Conservation (phyloP, 2,888 invertebrate species). For the Drosophila melanosoma region DNA sequence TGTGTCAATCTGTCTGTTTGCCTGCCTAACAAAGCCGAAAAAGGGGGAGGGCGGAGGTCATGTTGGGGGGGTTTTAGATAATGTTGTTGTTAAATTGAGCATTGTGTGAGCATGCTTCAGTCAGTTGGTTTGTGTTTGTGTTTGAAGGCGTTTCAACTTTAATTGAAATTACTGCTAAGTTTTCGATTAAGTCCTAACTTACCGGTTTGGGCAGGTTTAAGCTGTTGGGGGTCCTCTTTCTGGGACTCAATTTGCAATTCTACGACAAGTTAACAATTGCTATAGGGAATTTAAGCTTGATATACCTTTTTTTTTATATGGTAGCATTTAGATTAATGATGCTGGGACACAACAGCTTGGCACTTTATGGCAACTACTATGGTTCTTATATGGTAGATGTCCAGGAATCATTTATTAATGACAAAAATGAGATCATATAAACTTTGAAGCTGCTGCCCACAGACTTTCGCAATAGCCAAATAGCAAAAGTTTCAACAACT, state of each 20-base stretch:
- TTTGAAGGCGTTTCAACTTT: conserved; percentile 65
- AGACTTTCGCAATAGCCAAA: conserved; percentile 49
- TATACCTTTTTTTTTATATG: conserved; percentile 11
- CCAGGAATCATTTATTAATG: conserved; percentile 65
- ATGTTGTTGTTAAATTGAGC: conserved; percentile 72
- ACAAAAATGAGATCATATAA: conserved; percentile 35
- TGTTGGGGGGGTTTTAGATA: conserved; percentile 55
- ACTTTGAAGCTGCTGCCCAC: conserved; percentile 36
- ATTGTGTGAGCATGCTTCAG: conserved; percentile 33
- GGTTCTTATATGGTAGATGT: conserved; percentile 3
- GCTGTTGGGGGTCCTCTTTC: background rate
- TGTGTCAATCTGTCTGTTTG: background rate
- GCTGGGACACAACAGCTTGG: conserved; percentile 7
- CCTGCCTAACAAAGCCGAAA: background rate
- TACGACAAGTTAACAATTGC: conserved; percentile 19
- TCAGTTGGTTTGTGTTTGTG: conserved; percentile 28
- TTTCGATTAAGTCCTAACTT: conserved; percentile 61
- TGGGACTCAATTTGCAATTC: conserved; percentile 26
- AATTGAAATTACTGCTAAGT: conserved; percentile 77
- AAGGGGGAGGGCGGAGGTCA: conserved; percentile 4
- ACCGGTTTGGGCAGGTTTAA: conserved; percentile 30
- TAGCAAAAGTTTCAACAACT: conserved; percentile 54
- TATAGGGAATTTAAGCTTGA: conserved; percentile 23
- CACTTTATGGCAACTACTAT: conserved; percentile 18
- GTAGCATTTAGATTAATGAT: conserved; percentile 6